phyloP scores from a whole-genome alignment of 2,797 vertebrate species.

The Falco peregrinus region DNA sequence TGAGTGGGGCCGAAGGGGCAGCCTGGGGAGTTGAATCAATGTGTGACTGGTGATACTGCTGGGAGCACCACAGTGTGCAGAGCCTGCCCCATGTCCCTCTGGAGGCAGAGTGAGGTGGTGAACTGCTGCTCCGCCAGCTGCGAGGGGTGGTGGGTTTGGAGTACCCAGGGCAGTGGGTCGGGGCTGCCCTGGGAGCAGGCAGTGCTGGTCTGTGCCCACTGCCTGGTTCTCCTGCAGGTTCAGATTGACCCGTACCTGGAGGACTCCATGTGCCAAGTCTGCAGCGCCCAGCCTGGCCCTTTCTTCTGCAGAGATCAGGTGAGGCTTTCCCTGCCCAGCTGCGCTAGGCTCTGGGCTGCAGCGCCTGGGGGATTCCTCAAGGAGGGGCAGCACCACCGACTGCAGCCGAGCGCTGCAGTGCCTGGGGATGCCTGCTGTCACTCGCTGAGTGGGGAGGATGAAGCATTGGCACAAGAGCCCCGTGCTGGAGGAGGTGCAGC shows the following conservation, averaged over 20 bases:
- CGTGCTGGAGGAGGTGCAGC: neutral
- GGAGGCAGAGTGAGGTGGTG: too few species aligned
- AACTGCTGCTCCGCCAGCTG: neutral
- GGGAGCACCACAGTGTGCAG: fast-evolving
- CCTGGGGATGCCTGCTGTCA: neutral
- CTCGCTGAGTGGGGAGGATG: fast-evolving
- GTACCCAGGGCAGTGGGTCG: fast-evolving
- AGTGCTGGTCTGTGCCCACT: fast-evolving
- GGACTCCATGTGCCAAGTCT: constrained; percentile 96
- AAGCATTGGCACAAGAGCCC: neutral
- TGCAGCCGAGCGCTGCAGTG: fast-evolving
- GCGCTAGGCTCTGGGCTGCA: fast-evolving
- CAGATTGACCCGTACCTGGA: constrained; percentile 98
- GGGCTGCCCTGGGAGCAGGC: too few species aligned
- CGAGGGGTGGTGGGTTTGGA: neutral
- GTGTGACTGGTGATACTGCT: fast-evolving
- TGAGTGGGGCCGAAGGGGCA: constrained; percentile 29
- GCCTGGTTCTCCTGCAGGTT: constrained; percentile 77
- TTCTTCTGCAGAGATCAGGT: constrained; percentile 99
- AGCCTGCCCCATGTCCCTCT: fast-evolving
- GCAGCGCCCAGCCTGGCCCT: constrained; percentile 91
- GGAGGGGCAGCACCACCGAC: neutral
- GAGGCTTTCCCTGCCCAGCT: neutral
- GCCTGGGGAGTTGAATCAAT: fast-evolving
- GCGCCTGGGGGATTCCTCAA: fast-evolving